Evolutionary conservation across 2,113 vertebrate genomes (phyloP).

Genomic region (Puntigrus tetrazona): DNA sequence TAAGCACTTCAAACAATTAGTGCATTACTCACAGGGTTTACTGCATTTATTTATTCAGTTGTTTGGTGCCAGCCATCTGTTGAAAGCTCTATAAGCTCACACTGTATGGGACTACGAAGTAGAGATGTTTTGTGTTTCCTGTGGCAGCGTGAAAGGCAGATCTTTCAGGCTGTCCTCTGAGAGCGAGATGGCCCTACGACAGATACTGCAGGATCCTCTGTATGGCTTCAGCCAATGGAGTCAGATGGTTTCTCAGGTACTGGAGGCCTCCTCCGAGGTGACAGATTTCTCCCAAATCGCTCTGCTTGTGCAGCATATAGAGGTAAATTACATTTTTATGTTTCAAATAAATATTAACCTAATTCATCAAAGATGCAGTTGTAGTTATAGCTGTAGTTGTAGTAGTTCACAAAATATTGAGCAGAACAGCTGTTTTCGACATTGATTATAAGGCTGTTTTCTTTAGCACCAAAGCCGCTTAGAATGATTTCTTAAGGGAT

Average conservation of each 20-base stretch:
- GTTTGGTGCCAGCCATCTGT: not conserved
- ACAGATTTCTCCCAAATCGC: conserved; percentile 77
- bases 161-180: conserved; percentile 75
- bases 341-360: not conserved
- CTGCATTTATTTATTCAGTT: conserved; percentile 33
- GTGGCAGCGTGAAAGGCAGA: conserved; percentile 80
- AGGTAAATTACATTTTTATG: conserved; percentile 73
- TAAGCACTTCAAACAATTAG: conserved; percentile 36
- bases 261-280: conserved; percentile 77
- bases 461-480: not conserved
- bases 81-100: not conserved
- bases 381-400: no score
- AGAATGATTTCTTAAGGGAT: not conserved
- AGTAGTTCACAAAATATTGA: not conserved
- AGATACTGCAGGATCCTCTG: conserved; percentile 79
- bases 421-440: not conserved
- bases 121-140: conserved; percentile 24
- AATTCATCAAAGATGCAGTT: no score
- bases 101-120: not conserved
- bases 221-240: conserved; percentile 82
- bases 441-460: not conserved
- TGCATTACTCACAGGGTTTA: conserved; percentile 31
- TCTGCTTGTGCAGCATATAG: conserved; percentile 78
- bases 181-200: conserved; percentile 72
- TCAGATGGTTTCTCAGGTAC: conserved; percentile 71